Evolutionary conservation across 1,140 invertebrate genomes (phyloP).

Genomic region (Apis laboriosa): DNA sequence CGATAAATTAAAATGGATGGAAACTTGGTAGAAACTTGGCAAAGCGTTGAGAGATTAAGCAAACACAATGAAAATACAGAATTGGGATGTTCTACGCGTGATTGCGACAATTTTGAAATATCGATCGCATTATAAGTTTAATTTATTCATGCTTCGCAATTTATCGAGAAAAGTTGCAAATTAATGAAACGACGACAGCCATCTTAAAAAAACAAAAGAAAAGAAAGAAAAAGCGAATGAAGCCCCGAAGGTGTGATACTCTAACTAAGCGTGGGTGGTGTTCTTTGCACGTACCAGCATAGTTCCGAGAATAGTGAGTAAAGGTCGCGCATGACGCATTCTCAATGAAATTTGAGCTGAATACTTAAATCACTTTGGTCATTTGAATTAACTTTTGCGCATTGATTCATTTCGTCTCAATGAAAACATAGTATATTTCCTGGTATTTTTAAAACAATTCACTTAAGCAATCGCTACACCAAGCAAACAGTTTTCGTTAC

Average conservation of each 20-base stretch:
- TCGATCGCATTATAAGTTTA: too few relatives aligned
- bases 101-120: too few relatives aligned
- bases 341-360: constrained; percentile 63
- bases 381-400: constrained; percentile 42
- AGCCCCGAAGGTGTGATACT: neutral
- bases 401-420: constrained; percentile 64
- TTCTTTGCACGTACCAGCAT: constrained; percentile 9
- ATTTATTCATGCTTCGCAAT: too few relatives aligned
- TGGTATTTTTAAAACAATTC: neutral
- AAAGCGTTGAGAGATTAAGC: too few relatives aligned
- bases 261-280: constrained; percentile 20
- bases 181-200: too few relatives aligned
- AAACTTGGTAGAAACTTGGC: too few relatives aligned
- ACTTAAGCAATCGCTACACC: neutral
- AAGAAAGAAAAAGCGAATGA: neutral
- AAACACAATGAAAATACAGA: too few relatives aligned
- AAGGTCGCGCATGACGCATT: constrained; percentile 61
- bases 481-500: too few relatives aligned
- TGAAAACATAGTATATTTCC: constrained; percentile 41
- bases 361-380: constrained; percentile 41
- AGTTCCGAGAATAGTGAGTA: constrained; percentile 48
- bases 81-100: too few relatives aligned
- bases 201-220: too few relatives aligned
- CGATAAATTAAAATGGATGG: too few relatives aligned
- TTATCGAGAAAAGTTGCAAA: too few relatives aligned